Evolutionary conservation across 2,888 invertebrate species (phyloP), one percentile per base, ranked within the genome.

Genomic region (Cybosia mesomella): DNA sequence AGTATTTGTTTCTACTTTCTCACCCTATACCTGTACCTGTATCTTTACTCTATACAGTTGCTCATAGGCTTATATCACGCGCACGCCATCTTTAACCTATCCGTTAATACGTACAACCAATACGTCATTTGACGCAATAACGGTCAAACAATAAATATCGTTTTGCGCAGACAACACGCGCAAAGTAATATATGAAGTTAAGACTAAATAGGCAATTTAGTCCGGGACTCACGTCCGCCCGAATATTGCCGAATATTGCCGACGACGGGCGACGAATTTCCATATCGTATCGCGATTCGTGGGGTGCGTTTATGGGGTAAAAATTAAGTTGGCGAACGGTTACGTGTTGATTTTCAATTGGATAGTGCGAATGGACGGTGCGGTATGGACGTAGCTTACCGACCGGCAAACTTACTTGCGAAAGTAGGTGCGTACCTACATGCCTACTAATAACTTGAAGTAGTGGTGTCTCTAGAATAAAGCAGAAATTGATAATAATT

Each of bases 161-260:
- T 91, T 95, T 95, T 94, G 93, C 92, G 90, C 93, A 95, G 95
- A 95, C 95, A 95, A 94, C 94, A 93, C 90, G 92, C 94, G 92
- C 92, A 94, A 93, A 94, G 95, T 95, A 95, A 95, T 95, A 95
- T 95, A 95, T 95, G 95, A 95, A 95, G 94, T 95, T 92, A 94
- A 93, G 95, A 94, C 95, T 95, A 95, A 95, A 95, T 94, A 95
- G 95, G 95, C 95, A 92, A 95, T 95, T 95, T 94, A 91, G 92
- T 91, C 88, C 87, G 90, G 88, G 87, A 86, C 94, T 87, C 95
- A 95, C 95, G 95, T 95, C 84, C 90, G 80, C 76, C 91, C 92
- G 94, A 93, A 93, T 92, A 94, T 93, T 89, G 92, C 91, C 93
- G 95, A 95, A 94, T 94, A 94, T 92, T 86, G 93, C 92, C 93